Percentiles rank a stretch among this genome's conserved stretches.
These are phyloP conservation scores for Mantis religiosa DNA, from an alignment of 2,888 invertebrate genomes.

Conservation along the genomic window DNA sequence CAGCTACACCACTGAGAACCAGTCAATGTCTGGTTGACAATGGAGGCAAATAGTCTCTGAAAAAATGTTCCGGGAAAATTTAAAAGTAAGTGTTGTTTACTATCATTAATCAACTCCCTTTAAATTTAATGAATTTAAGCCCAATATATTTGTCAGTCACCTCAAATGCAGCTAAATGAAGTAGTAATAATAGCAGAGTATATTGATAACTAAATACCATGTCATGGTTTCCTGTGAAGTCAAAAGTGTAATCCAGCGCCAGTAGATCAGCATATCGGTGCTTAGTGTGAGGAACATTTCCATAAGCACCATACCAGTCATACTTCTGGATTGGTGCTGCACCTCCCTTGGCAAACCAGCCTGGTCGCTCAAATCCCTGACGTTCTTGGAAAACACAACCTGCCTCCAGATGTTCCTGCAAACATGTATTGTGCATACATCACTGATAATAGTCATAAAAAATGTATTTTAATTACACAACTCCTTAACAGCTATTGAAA, in stretches of 20 bases:
- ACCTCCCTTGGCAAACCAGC: slow-evolving; percentile 60
- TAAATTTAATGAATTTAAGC: too few relatives aligned
- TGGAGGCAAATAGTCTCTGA: too few relatives aligned
- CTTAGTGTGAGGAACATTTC: slow-evolving; percentile 59
- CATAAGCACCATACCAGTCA: slow-evolving; percentile 84
- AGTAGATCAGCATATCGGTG: slow-evolving; percentile 65
- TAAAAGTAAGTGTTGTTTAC: too few relatives aligned
- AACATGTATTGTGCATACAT: slow-evolving; percentile 13
- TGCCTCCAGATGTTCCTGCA: slow-evolving; percentile 60
- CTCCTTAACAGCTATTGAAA: too few relatives aligned
- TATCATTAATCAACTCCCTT: too few relatives aligned
- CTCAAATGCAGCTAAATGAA: neutral
- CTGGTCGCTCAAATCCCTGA: slow-evolving; percentile 85
- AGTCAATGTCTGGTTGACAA: too few relatives aligned
- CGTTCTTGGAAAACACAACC: slow-evolving; percentile 87
- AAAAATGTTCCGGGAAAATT: too few relatives aligned
- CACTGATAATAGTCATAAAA: too few relatives aligned
- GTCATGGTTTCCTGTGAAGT: slow-evolving; percentile 74
- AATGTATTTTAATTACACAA: too few relatives aligned
- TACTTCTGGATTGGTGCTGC: slow-evolving; percentile 63
- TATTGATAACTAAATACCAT: slow-evolving; percentile 52
- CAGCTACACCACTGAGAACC: too few relatives aligned
- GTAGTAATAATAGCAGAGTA: neutral
- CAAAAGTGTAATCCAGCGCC: slow-evolving; percentile 73
- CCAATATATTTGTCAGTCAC: too few relatives aligned